Evolutionary conservation across 2,113 vertebrate species (phyloP).

Genomic region (Perca flavescens): DNA sequence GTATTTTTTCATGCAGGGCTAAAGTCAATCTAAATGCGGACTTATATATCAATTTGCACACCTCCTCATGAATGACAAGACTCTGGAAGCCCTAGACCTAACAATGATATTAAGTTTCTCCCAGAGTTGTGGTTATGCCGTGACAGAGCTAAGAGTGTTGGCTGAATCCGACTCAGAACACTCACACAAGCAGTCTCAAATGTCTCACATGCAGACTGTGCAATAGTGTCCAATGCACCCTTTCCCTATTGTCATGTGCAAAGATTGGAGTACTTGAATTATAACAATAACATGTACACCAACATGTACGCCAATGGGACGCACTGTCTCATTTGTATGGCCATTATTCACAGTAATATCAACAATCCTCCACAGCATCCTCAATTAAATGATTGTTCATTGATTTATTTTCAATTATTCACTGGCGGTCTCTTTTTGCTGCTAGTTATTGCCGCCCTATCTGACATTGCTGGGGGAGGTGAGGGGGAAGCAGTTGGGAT

Average conservation of each 20-base stretch:
- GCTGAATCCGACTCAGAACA: not conserved
- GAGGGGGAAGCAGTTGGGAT: not conserved
- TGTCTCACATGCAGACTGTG: not conserved
- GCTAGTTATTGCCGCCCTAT: constrained; percentile 20
- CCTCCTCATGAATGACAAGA: not conserved
- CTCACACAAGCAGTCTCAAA: not conserved
- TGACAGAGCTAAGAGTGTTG: not conserved
- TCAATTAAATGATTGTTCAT: constrained; percentile 50
- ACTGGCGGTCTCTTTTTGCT: constrained; percentile 13
- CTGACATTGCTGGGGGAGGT: constrained; percentile 10
- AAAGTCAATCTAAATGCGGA: not conserved
- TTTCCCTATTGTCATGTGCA: not conserved
- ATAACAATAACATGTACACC: not conserved
- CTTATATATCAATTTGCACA: not conserved
- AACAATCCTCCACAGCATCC: constrained; percentile 31
- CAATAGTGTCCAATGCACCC: not conserved
- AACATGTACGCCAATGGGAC: constrained; percentile 6
- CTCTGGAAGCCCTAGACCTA: too few species aligned
- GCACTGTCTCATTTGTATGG: constrained; percentile 41
- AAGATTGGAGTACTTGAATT: constrained; percentile 13
- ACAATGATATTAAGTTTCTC: too few species aligned
- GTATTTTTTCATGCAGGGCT: not conserved
- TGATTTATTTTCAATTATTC: constrained; percentile 52
- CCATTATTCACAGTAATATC: constrained; percentile 54
- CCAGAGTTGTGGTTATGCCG: too few species aligned